Evolutionary conservation across 2,888 invertebrate genomes (phyloP).

Genomic region (Notodonta ziczac): DNA sequence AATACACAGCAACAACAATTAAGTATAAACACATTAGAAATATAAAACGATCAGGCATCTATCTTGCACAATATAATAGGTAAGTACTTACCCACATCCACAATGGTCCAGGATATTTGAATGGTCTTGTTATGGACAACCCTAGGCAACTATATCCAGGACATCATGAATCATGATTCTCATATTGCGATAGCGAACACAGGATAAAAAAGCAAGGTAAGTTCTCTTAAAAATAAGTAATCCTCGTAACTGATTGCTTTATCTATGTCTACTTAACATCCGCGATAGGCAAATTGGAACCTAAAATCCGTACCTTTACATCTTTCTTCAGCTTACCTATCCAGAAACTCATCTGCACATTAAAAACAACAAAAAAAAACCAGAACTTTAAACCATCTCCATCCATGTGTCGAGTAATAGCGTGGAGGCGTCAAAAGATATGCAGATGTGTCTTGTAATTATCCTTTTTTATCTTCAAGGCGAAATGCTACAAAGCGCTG

Average conservation of each 20-base stretch:
- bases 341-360: constrained; percentile 50
- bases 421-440: constrained; percentile 69
- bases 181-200: too few species aligned
- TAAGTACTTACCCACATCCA: too few species aligned
- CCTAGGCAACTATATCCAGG: too few species aligned
- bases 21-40: too few species aligned
- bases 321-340: constrained; percentile 33
- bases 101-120: too few species aligned
- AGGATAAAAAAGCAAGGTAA: too few species aligned
- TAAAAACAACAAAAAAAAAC: constrained; percentile 53
- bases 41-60: too few species aligned
- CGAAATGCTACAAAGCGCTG: constrained; percentile 65
- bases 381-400: constrained; percentile 62
- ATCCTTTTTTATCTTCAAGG: constrained; percentile 58
- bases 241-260: neutral
- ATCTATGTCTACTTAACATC: constrained; percentile 10
- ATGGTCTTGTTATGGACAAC: too few species aligned
- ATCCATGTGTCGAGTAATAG: constrained; percentile 68
- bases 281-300: constrained; percentile 18
- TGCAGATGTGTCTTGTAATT: constrained; percentile 72
- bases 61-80: too few species aligned
- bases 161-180: too few species aligned
- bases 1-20: too few species aligned
- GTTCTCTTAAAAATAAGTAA: neutral
- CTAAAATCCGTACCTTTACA: constrained; percentile 18